phyloP scores from a whole-genome alignment of 2,797 vertebrate genomes.

The Adrianichthys oophorus region DNA sequence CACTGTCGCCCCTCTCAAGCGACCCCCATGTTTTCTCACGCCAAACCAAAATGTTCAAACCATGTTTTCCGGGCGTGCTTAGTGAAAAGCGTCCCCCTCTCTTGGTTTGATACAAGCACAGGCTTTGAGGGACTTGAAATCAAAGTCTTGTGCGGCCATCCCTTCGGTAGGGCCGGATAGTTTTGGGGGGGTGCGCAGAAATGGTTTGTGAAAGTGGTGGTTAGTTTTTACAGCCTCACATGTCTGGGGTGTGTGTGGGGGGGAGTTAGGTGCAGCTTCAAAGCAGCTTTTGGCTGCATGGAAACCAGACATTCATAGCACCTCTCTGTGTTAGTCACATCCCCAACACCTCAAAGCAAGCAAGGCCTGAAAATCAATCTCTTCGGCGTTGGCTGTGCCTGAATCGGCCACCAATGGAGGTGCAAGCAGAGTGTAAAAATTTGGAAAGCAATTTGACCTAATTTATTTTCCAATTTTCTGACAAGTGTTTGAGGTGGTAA shows the following conservation, averaged over 20 bases:
- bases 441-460: slow-evolving; percentile 13
- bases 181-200: slow-evolving; percentile 37
- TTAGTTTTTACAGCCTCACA: slow-evolving; percentile 53
- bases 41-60: slow-evolving; percentile 54
- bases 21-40: slow-evolving; percentile 73
- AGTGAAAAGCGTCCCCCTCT: slow-evolving; percentile 29
- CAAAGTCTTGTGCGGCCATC: slow-evolving; percentile 61
- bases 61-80: slow-evolving; percentile 33
- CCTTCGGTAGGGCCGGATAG: slow-evolving; percentile 37
- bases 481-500: slow-evolving; percentile 15
- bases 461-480: slow-evolving; percentile 33
- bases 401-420: slow-evolving; percentile 26
- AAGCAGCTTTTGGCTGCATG: slow-evolving; percentile 75
- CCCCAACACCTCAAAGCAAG: slow-evolving; percentile 57
- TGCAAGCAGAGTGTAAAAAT: slow-evolving; percentile 21
- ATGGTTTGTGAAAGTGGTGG: slow-evolving; percentile 57
- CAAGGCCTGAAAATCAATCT: slow-evolving; percentile 47
- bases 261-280: slow-evolving; percentile 67
- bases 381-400: slow-evolving; percentile 31
- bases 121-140: no score
- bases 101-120: background rate
- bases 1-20: slow-evolving; percentile 36
- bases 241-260: slow-evolving; percentile 38
- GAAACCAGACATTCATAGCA: slow-evolving; percentile 66
- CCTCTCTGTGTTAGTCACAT: slow-evolving; percentile 57